phyloP scores from a whole-genome alignment of 2,888 invertebrate genomes.

The Volucella inflata region DNA sequence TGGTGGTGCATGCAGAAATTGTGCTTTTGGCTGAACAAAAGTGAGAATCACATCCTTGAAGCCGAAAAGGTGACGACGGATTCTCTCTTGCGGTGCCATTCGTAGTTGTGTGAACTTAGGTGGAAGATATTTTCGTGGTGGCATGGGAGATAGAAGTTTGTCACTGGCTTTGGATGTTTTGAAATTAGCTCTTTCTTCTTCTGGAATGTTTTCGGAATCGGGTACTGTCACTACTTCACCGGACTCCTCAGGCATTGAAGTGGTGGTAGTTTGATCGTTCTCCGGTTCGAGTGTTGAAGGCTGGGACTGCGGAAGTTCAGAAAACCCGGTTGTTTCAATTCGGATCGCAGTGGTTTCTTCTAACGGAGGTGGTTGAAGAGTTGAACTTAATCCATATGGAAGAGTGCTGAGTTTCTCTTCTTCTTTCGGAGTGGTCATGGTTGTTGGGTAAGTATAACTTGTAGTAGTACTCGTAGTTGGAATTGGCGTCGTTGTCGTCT shows the following conservation, averaged over 20 bases:
- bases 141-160: constrained; percentile 79
- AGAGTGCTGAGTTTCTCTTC: constrained; percentile 23
- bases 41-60: constrained; percentile 80
- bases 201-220: constrained; percentile 9
- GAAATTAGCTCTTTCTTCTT: constrained; percentile 28
- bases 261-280: constrained; percentile 75
- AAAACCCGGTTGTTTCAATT: constrained; percentile 63
- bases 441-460: background rate
- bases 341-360: constrained; percentile 78
- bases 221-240: constrained; percentile 37
- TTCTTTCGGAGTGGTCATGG: background rate
- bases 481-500: constrained; percentile 48
- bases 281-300: constrained; percentile 76
- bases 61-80: constrained; percentile 78
- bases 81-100: constrained; percentile 23
- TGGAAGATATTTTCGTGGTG: constrained; percentile 75
- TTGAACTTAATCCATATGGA: constrained; percentile 50
- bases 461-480: constrained; percentile 40
- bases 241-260: constrained; percentile 52
- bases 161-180: constrained; percentile 76
- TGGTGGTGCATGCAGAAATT: constrained; percentile 51
- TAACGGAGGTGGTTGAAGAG: constrained; percentile 79
- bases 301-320: constrained; percentile 55
- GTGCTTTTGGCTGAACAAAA: constrained; percentile 77
- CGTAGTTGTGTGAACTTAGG: constrained; percentile 77